Conservation (phyloP, 2,113 vertebrate genomes). For the Caloenas nicobarica region DNA sequence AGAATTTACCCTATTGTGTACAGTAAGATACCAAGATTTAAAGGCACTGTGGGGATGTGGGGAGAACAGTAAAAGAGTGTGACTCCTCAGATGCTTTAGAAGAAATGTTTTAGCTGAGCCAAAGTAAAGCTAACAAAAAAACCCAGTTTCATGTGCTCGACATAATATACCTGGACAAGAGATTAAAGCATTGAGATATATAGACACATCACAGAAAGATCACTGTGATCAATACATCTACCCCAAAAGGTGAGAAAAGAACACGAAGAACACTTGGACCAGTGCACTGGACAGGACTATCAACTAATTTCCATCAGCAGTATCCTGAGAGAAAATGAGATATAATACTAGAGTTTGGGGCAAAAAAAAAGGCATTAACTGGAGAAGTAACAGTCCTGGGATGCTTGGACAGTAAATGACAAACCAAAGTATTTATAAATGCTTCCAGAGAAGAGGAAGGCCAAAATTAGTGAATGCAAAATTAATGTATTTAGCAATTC, state of each 20-base stretch:
- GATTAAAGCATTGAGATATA: neutral
- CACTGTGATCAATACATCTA: neutral
- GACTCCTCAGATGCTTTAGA: neutral
- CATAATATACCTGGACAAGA: neutral
- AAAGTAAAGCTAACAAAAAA: neutral
- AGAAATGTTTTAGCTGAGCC: neutral
- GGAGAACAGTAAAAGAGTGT: neutral
- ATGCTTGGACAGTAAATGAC: neutral
- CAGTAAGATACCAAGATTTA: neutral
- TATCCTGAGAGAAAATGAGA: neutral
- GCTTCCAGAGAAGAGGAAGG: neutral
- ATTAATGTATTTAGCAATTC: neutral
- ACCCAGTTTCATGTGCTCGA: neutral
- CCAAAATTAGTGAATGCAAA: neutral
- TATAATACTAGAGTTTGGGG: neutral
- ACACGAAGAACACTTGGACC: neutral
- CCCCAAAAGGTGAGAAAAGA: neutral
- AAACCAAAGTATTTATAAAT: neutral
- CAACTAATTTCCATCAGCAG: neutral
- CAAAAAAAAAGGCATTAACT: accelerated
- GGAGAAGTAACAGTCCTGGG: neutral
- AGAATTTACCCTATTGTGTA: neutral
- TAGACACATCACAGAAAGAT: neutral
- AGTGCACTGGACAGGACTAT: neutral
- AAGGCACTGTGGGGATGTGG: neutral